Conservation (phyloP, 2,888 invertebrate species). For the Schizotus pectinicornis region DNA sequence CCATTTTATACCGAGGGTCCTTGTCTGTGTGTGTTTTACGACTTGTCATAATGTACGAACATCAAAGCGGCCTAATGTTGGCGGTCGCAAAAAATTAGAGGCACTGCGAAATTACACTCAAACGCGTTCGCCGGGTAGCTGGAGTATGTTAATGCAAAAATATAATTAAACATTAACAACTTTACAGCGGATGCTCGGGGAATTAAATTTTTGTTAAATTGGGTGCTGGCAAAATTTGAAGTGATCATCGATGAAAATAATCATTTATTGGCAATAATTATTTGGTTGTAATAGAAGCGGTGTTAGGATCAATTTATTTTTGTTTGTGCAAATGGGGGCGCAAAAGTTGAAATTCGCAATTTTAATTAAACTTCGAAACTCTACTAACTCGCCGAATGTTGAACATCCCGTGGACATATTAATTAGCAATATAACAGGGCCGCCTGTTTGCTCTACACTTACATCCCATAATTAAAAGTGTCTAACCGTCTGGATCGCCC, state of each 20-base stretch:
- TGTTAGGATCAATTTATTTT: no score
- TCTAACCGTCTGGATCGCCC: constrained; percentile 47
- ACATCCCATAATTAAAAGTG: constrained; percentile 52
- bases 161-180: no score
- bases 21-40: constrained; percentile 32
- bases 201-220: no score
- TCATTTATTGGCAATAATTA: no score
- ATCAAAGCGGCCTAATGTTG: constrained; percentile 33
- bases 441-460: constrained; percentile 49
- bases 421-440: constrained; percentile 41
- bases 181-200: no score
- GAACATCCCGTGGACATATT: constrained; percentile 31
- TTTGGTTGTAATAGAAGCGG: no score
- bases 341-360: no score
- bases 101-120: constrained; percentile 27
- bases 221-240: no score
- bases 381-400: constrained; percentile 4
- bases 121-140: neutral
- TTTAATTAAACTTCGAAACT: neutral
- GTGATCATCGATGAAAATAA: no score
- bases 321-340: no score
- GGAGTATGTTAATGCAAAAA: no score
- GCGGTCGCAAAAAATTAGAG: constrained; percentile 26
- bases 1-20: constrained; percentile 28
- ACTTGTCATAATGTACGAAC: constrained; percentile 37